phyloP scores from a whole-genome alignment of 2,113 vertebrate species.

The Isichthys henryi region DNA sequence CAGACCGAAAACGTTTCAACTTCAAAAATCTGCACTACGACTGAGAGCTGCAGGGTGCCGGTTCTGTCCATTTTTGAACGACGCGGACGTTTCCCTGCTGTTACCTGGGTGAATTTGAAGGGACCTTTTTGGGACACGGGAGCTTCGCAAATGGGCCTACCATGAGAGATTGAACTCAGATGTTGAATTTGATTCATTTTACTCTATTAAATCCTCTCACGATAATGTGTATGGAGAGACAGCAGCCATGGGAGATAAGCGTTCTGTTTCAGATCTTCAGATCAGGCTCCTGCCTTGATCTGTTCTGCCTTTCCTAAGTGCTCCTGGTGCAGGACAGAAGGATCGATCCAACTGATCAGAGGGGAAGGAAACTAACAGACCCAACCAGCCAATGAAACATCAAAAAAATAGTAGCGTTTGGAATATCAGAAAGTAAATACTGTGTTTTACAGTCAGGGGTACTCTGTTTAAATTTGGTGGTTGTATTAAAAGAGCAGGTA shows the following conservation, averaged over 20 bases:
- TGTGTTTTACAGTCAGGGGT: neutral
- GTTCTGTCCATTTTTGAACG: slow-evolving; percentile 3
- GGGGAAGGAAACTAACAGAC: neutral
- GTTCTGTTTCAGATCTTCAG: neutral
- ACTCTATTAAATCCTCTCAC: neutral
- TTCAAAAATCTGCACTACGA: slow-evolving; percentile 88
- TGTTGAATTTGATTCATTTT: neutral
- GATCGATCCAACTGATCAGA: neutral
- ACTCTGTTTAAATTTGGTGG: neutral
- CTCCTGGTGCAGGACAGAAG: neutral
- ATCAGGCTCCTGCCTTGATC: neutral
- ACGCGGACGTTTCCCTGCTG: slow-evolving; percentile 19
- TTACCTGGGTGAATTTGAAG: neutral
- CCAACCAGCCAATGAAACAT: neutral
- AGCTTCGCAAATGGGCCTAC: neutral
- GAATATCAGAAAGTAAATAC: neutral
- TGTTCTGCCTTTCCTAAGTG: neutral
- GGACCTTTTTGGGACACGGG: neutral
- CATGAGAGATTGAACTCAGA: neutral
- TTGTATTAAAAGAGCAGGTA: neutral
- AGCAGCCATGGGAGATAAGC: neutral
- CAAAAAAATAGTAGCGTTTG: neutral
- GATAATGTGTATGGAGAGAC: neutral
- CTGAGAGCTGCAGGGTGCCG: slow-evolving; percentile 38
- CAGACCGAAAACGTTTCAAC: slow-evolving; percentile 83